Conservation (phyloP, 1,140 invertebrate species). For the Augochlora pura region DNA sequence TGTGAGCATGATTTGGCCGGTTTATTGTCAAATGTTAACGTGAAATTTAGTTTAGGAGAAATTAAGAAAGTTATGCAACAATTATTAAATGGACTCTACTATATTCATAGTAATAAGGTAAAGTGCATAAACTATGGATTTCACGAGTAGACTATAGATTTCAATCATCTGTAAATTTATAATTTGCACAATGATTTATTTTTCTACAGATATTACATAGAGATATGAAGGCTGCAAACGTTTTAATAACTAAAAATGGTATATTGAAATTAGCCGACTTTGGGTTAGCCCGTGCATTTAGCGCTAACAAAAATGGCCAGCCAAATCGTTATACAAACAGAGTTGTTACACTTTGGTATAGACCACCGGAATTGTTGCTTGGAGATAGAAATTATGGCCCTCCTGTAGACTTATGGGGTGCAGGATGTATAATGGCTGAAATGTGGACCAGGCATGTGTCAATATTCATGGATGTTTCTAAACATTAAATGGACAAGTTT, state of each 20-base stretch:
- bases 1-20: constrained; percentile 99
- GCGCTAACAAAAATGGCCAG: constrained; percentile 91
- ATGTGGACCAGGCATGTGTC: constrained; percentile 96
- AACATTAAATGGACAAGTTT: neutral
- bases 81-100: constrained; percentile 96
- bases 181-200: neutral
- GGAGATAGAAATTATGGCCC: constrained; percentile 98
- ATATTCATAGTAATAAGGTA: constrained; percentile 97
- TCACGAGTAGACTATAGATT: neutral
- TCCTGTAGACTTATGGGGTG: constrained; percentile 98
- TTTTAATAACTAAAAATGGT: constrained; percentile 98
- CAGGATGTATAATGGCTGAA: constrained; percentile 99
- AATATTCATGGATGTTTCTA: neutral
- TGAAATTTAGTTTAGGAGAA: constrained; percentile 97
- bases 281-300: constrained; percentile 95
- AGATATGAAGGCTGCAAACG: constrained; percentile 99
- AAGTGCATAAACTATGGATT: constrained; percentile 8
- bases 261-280: constrained; percentile 96
- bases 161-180: neutral
- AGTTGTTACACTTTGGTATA: constrained; percentile 99
- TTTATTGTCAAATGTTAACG: constrained; percentile 96
- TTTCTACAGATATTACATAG: constrained; percentile 88
- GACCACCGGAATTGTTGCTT: constrained; percentile 93
- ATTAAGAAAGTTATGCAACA: constrained; percentile 99
- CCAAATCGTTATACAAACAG: constrained; percentile 97